Conservation (phyloP, 2,888 invertebrate species). For the Caenorhabditis macrosperma region DNA sequence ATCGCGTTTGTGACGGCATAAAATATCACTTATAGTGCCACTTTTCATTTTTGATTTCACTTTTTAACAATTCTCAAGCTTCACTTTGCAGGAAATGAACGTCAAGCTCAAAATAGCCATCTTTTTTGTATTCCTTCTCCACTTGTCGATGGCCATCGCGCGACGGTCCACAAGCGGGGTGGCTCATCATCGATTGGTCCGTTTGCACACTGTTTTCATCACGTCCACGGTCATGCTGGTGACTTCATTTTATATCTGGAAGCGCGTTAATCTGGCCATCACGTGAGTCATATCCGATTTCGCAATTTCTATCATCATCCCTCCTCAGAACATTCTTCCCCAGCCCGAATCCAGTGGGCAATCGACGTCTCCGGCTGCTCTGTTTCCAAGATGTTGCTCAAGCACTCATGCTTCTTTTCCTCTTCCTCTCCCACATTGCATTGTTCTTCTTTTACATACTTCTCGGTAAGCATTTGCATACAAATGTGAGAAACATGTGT, state of each 20-base stretch:
- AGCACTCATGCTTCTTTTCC: constrained; percentile 59
- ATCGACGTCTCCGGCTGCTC: constrained; percentile 54
- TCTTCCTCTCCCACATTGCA: constrained; percentile 65
- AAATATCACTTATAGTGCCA: constrained; percentile 6
- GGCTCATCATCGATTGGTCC: constrained; percentile 58
- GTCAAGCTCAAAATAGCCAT: constrained; percentile 31
- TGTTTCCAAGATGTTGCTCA: constrained; percentile 63
- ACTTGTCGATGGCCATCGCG: constrained; percentile 37
- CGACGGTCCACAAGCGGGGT: constrained; percentile 52
- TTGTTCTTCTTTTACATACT: constrained; percentile 67
- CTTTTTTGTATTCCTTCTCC: constrained; percentile 8
- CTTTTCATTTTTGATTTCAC: constrained; percentile 5
- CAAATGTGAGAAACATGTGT: neutral
- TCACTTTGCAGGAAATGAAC: constrained; percentile 48
- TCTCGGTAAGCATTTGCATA: constrained; percentile 54
- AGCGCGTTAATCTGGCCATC: constrained; percentile 53
- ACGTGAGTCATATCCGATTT: constrained; percentile 37
- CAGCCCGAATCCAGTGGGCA: constrained; percentile 32
- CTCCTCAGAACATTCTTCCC: constrained; percentile 32
- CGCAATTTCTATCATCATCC: neutral
- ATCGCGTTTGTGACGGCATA: constrained; percentile 36
- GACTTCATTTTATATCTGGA: constrained; percentile 64
- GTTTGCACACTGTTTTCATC: constrained; percentile 60
- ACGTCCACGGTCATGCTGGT: constrained; percentile 63
- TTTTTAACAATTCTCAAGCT: neutral